Percentiles rank a stretch among this genome's conserved stretches.
Evolutionary conservation across 2,888 invertebrate genomes (phyloP).

Genomic region (Drosophila meridionalis): DNA sequence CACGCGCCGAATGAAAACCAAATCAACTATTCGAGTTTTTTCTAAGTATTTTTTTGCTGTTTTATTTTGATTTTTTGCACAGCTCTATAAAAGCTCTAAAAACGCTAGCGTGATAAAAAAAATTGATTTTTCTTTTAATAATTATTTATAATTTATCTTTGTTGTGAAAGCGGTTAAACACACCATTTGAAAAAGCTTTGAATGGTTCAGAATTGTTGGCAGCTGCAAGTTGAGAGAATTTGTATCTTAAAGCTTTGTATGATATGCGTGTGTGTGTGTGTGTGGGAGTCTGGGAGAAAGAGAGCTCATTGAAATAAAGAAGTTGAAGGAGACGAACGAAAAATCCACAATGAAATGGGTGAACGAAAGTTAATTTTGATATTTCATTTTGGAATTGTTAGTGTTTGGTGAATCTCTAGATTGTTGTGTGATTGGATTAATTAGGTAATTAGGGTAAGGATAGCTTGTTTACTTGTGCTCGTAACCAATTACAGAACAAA

Average conservation of each 20-base stretch:
- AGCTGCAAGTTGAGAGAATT: slow-evolving; percentile 59
- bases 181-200: slow-evolving; percentile 71
- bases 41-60: slow-evolving; percentile 6
- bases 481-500: slow-evolving; percentile 46
- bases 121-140: slow-evolving; percentile 7
- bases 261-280: slow-evolving; percentile 35
- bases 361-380: slow-evolving; percentile 44
- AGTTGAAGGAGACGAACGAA: slow-evolving; percentile 58
- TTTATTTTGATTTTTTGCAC: slow-evolving; percentile 13
- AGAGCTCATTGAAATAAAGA: slow-evolving; percentile 64
- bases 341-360: slow-evolving; percentile 42
- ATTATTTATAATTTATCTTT: slow-evolving; percentile 20
- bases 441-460: slow-evolving; percentile 10
- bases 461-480: slow-evolving; percentile 41
- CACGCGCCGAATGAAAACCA: slow-evolving; percentile 85
- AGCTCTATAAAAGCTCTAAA: slow-evolving; percentile 42
- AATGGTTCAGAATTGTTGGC: slow-evolving; percentile 50
- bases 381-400: slow-evolving; percentile 13
- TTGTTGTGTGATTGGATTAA: slow-evolving; percentile 6
- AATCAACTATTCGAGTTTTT: slow-evolving; percentile 76
- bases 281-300: not conserved
- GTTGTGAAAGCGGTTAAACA: slow-evolving; percentile 73
- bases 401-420: slow-evolving; percentile 30
- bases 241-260: slow-evolving; percentile 63
- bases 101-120: slow-evolving; percentile 32